phyloP scores from a whole-genome alignment of 2,888 invertebrate genomes.

The Gortyna flavago region DNA sequence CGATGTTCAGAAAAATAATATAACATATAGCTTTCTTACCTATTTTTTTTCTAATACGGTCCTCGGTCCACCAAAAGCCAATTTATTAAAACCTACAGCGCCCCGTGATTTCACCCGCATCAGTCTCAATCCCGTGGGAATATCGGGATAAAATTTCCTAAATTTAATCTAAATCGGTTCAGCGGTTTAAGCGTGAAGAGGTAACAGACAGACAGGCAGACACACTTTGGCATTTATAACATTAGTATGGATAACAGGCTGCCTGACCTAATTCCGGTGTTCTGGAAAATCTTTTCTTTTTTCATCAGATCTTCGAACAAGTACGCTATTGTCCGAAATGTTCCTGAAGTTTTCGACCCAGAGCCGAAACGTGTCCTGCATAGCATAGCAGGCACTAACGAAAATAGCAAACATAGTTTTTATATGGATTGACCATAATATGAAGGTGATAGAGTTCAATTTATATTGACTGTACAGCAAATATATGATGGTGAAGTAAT shows the following conservation, averaged over 20 bases:
- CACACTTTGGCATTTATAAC: no score
- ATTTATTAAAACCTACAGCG: constrained; percentile 34
- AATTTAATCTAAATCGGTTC: no score
- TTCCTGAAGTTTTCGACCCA: constrained; percentile 59
- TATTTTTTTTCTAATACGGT: constrained; percentile 31
- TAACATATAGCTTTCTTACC: neutral
- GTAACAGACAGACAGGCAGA: no score
- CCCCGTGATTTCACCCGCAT: no score
- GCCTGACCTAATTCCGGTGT: constrained; percentile 46
- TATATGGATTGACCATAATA: constrained; percentile 12
- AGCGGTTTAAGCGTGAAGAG: no score
- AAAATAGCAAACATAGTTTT: constrained; percentile 41
- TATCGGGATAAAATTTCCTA: no score
- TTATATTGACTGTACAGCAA: neutral
- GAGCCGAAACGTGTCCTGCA: constrained; percentile 61
- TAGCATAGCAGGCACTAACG: constrained; percentile 45
- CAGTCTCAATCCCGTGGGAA: no score
- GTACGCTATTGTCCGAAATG: constrained; percentile 59
- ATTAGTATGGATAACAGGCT: constrained; percentile 21
- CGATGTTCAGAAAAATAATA: neutral
- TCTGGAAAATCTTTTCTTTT: constrained; percentile 54
- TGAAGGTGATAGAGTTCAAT: constrained; percentile 15
- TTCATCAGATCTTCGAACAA: constrained; percentile 56
- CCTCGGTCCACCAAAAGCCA: constrained; percentile 14
- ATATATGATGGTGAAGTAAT: constrained; percentile 33